Evolutionary conservation across 2,113 vertebrate genomes (phyloP), one percentile per base, ranked within the genome.

Genomic region (Corythaeola cristata): DNA sequence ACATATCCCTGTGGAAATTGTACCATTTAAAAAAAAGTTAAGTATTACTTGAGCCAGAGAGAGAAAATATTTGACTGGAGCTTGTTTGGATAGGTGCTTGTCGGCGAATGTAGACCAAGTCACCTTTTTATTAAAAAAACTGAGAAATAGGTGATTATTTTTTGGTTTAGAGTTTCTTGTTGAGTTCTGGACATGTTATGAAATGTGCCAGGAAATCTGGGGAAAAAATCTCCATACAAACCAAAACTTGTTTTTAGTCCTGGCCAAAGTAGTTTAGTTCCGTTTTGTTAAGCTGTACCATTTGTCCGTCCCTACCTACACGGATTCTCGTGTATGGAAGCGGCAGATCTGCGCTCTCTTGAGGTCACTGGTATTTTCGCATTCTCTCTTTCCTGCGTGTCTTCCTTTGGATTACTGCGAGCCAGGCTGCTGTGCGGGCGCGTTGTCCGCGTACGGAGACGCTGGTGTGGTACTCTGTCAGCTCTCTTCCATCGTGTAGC

Each of bases 231-330:
- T 14, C 19, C 9, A 14, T 8, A 3, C 6, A 52, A 32, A 33
- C 20, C 30, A 55, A 35, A 35, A 3, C 15, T 68, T 14, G 3
- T 3, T 41, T 80, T 87, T 81, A 66, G 21, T 49, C 69, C 47
- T 55, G 64, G 24, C 58, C 28, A 5, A 7, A 67, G 32, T 11
- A 22, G 22, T 33, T 35, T 37, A 12, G 11, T 78, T 79, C 20
- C 6, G 30, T 56, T 67, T 67, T 55, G 62, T 33, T 53, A 20
- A 66, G 8, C 10, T 11, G 7, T 4, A 0, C 24, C 14, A 3
- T 7, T 73, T 9, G 3, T 0, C 0, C 30, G 4, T 41, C 17
- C 5, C 4, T 30, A 12, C 24, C 47, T 32, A 4, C 58, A 4
- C 19, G 26, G 32, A 8, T 14, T 32, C 23, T 32, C 30, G 6